Base-by-base conservation (phyloP, 2,797 vertebrate species). In the Sebastes steindachneri region DNA sequence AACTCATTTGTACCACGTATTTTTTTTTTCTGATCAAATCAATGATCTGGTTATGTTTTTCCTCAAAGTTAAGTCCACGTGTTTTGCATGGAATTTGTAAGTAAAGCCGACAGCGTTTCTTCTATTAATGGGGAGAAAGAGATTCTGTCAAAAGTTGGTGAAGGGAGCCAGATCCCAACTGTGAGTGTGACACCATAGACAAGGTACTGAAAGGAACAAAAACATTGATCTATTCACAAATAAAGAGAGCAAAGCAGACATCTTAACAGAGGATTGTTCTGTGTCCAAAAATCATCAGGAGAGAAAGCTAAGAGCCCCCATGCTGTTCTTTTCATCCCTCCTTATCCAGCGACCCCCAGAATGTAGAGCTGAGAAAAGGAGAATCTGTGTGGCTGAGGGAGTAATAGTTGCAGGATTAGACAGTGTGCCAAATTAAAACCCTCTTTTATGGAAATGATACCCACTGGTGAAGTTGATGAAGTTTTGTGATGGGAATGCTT, bases 281-380 rank as follows among this genome's bases (percentile, higher is more conserved):
- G 31, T 68, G 53, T 87, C 80, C 80, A 83, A 28, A 87, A 73
- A 72, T 76, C 77, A 66, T 79, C 68, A 65, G 73, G 69, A 83
- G 69, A 64, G 78, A 80, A 76, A 78, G 80, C 70, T 59, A 70
- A 76, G 78, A 85, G 73, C 53, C 80, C 72, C 63, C 83, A 70
- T 81, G 85, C 85, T 83, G 89, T 69, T 87, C 87, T 86, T 90
- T 93, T 93, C 59, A 91, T 60, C 64, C 73, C 12, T 51, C 23
- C 64, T 75, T 82, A 78, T 80, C 72, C 63, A 68, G 83, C 67
- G 68, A 83, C 31, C 73, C 53, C 62, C 11, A 14, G 58, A 60
- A 76, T 85, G 71, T 31, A 70, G 57, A 82, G 59, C 64, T 19
- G 15, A 35, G 66, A 67, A 73, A 75, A 79, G 68, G 37, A 69